These are phyloP conservation scores for Hymenopus coronatus DNA, from an alignment of 2,888 invertebrate genomes.

Conservation along the genomic window DNA sequence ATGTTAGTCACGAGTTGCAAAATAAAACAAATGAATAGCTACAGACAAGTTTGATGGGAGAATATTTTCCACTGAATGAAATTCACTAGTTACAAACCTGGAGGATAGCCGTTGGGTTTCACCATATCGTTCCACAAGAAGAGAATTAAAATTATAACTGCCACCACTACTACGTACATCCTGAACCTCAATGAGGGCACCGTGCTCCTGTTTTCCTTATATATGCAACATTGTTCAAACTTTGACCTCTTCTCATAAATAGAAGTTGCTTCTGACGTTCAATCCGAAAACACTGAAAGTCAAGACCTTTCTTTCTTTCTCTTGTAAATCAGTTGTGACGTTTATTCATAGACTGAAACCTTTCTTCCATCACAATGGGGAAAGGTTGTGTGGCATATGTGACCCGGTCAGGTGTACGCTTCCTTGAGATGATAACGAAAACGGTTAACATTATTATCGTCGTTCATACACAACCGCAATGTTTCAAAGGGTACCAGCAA, in stretches of 20 bases:
- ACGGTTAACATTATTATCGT: no score
- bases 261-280: background rate
- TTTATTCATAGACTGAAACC: background rate
- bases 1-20: no score
- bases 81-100: conserved; percentile 46
- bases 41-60: no score
- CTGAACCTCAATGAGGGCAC: background rate
- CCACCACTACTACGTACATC: conserved; percentile 15
- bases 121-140: conserved; percentile 37
- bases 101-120: conserved; percentile 53
- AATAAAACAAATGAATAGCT: no score
- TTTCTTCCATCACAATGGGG: background rate
- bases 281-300: background rate
- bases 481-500: no score
- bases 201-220: background rate
- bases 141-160: conserved; percentile 3
- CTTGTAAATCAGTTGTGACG: background rate
- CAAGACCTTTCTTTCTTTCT: background rate
- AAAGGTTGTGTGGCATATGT: background rate
- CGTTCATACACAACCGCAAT: no score
- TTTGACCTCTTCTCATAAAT: background rate
- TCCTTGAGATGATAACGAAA: no score
- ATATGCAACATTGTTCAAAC: background rate
- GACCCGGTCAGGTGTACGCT: no score
- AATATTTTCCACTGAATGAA: no score